Base-by-base conservation (phyloP, 2,888 invertebrate species). In the Rhorus exstirpatorius region DNA sequence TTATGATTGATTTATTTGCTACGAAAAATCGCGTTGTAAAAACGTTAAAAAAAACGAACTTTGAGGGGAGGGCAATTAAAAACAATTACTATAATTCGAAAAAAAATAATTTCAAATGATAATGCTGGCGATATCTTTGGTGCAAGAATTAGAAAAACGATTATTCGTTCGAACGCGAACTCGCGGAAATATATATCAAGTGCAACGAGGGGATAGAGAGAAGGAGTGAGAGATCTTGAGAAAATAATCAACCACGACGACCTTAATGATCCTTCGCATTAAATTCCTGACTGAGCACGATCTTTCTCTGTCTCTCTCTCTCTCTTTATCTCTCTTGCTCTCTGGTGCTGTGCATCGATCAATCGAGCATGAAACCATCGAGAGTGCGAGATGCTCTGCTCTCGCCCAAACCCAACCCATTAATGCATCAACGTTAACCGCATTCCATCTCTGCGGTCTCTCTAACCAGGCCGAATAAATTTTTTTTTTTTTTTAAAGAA, bases 221-320 rank as follows among this genome's bases (percentile, higher is more conserved):
- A 3, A 19, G 10, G 35, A 60, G 55, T 49, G 19, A 68, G 49
- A 68, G 38, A 49, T 70, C 63, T 49, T 70, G 81, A 81, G 68
- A 83, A 84, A 83, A 83, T 84, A 86, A 88, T 87, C 87, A 75
- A 81, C 24, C 55, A 24, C 41, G 58, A 61, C 55, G 53, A 83
- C 82, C 85, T 83, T 89, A 88, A 89, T 88, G 88, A 89, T 86
- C 85, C 79, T 70, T 81, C 83, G 85, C 87, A 87, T 89, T 88
- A 88, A 86, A 86, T 83, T 87, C 70, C 74, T 67, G 80, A 80
- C 65, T 77, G 83, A 72, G 83, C 63, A 44, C 87, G 84, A 85
- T 87, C 87, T 83, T 85, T 46, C 44, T 44, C 17, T 31, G 8
- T 46, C 44, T 44, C 17, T 31, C n/a, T 26, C 26, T 41, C 8